These are phyloP conservation scores for Nomada fabriciana DNA, from an alignment of 2,888 invertebrate genomes.

Conservation along the genomic window DNA sequence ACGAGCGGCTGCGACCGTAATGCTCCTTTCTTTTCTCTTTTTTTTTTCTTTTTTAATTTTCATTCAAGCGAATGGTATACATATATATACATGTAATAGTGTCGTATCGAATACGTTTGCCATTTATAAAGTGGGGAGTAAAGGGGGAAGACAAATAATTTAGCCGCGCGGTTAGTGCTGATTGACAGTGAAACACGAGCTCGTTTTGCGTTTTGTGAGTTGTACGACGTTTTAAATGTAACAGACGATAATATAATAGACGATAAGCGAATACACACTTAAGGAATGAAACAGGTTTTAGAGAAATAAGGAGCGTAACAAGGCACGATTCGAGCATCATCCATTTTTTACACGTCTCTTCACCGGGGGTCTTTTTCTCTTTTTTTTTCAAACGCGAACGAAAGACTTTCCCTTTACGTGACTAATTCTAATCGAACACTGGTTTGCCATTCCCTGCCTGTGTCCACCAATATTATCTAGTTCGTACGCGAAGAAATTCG, in stretches of 20 bases:
- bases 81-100: background rate
- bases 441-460: background rate
- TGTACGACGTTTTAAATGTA: constrained; percentile 19
- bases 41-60: background rate
- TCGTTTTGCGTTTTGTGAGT: constrained; percentile 32
- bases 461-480: constrained; percentile 5
- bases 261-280: constrained; percentile 42
- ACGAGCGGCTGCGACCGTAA: constrained; percentile 6
- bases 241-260: constrained; percentile 27
- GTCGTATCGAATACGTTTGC: background rate
- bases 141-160: background rate
- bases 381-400: background rate
- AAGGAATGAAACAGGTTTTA: constrained; percentile 38
- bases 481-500: background rate
- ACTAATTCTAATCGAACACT: background rate
- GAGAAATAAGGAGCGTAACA: constrained; percentile 11
- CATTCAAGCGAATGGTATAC: constrained; percentile 3
- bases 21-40: background rate
- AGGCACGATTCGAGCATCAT: constrained; percentile 16
- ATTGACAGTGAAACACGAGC: constrained; percentile 5
- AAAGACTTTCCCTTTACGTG: background rate
- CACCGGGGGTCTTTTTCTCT: background rate
- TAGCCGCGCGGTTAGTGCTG: background rate
- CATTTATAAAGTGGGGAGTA: constrained; percentile 4
- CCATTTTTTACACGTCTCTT: constrained; percentile 10